phyloP scores from a whole-genome alignment of 2,888 invertebrate species.

The Synanthedon myopaeformis region DNA sequence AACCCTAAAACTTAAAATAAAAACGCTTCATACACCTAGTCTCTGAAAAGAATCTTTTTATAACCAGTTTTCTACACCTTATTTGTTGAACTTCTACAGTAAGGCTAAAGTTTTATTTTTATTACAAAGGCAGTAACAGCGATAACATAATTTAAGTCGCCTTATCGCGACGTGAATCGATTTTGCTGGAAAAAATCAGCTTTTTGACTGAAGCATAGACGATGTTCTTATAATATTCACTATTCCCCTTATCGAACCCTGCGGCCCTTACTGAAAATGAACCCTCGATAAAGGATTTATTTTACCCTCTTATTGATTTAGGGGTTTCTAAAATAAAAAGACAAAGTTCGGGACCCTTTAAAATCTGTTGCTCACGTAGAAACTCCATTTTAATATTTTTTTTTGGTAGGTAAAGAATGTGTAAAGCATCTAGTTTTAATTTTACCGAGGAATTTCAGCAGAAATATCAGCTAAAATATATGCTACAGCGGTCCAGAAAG shows the following conservation, averaged over 20 bases:
- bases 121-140: conserved; percentile 23
- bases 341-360: background rate
- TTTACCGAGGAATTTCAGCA: conserved; percentile 72
- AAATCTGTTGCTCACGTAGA: background rate
- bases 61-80: conserved; percentile 13
- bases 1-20: too few relatives aligned
- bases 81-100: conserved; percentile 9
- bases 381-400: background rate
- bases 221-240: conserved; percentile 3
- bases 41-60: conserved; percentile 4
- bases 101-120: conserved; percentile 26
- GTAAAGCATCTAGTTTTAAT: background rate
- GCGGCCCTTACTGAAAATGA: conserved; percentile 36
- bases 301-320: conserved; percentile 21
- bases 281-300: conserved; percentile 31
- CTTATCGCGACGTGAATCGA: conserved; percentile 32
- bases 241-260: conserved; percentile 37
- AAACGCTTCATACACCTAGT: too few relatives aligned
- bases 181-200: conserved; percentile 21
- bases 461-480: conserved; percentile 84
- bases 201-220: conserved; percentile 10
- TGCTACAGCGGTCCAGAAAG: conserved; percentile 82
- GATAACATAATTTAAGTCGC: conserved; percentile 43
- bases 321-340: conserved; percentile 7
- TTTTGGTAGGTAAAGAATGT: background rate